Evolutionary conservation across 2,797 vertebrate species (phyloP), one percentile per base, ranked within the genome.

Genomic region (Chrysocyon brachyurus): DNA sequence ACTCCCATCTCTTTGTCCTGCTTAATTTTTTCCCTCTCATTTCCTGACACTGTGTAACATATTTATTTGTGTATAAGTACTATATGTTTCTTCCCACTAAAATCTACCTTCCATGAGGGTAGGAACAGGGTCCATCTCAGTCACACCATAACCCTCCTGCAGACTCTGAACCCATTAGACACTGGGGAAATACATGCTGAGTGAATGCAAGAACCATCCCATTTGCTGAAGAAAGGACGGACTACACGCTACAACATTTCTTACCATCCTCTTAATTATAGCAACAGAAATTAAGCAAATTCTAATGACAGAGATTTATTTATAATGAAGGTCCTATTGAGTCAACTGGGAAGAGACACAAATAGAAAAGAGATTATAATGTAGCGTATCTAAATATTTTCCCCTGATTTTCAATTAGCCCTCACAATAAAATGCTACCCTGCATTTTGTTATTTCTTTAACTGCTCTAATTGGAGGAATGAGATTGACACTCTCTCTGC

Each of bases 401-500:
- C 92, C 56, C 31, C 72, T 73, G 88, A 54, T 93, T 91, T 97
- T 96, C 90, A 96, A 95, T 95, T 97, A 97, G 94, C 64, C 24
- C 86, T 96, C 82, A 78, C 83, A 96, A 96, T 86, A 85, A 91
- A 95, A 91, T 12, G 24, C 61, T 89, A 83, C 78, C 33, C 81
- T 86, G 83, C 28, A 78, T 57, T 95, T 94, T 72, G 73, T 92
- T 94, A 86, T 84, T 91, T 78, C 87, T 97, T 91, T 94, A 72
- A 68, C 77, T 95, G 52, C 52, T 95, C 11, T 96, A 97, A 97
- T 87, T 95, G 52, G 70, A 95, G 40, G 63, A 94, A 73, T 81
- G 70, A 91, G 72, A 87, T 78, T 93, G 90, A 83, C 81, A 94
- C 68, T 36, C 40, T 88, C 16, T 70, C 95, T 54, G 84, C 73